Base-by-base conservation (phyloP, 1,140 invertebrate species). In the Yoshiicerus persimilis region DNA sequence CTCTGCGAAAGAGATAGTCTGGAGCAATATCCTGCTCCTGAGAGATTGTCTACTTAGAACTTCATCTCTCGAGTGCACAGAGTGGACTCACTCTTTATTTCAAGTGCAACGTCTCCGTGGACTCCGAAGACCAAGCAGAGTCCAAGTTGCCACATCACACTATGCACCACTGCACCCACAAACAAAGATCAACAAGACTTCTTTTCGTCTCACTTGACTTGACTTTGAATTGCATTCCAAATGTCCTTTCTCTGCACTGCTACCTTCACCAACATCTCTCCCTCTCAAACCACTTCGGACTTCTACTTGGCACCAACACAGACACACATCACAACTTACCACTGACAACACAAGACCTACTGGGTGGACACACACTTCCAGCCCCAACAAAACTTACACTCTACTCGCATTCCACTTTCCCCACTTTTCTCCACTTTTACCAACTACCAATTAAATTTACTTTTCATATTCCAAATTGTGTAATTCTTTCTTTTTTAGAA, bases 1-100 rank as follows among this genome's bases (percentile, higher is more conserved):
- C 36, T 80, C 75, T 80, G 75, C 20, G 32, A 36, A 8, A 38
- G 34, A 80, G 75, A 80, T 80, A 80, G 75, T 38, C 75, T 80
- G 6, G 8, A 34, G 75, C 75, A 80, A 80, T 80, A 80, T 80
- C 75, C 75, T 80, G 75, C 32, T 80, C 75, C n/a, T 36, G 75
- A 80, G 75, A 80, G 75, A 80, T 80, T 80, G 75, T 80, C 32
- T 80, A 80, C 75, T 80, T 80, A 80, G 75, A 38, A 80, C 75
- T 36, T 80, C 75, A 80, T 80, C 75, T 80, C 5, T 2, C 8
- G 64, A 30, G 8, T 27, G 64, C 27, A 2, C 6, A 9, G 70
- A 80, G 20, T 77, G 6, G 20, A 38, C 4, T 80, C 34, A n/a
- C n/a, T n/a, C 11, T 80, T 80, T 80, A 80, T 80, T 80, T 80